phyloP scores from a whole-genome alignment of 2,888 invertebrate species.

The Lasioglossum lativentre region DNA sequence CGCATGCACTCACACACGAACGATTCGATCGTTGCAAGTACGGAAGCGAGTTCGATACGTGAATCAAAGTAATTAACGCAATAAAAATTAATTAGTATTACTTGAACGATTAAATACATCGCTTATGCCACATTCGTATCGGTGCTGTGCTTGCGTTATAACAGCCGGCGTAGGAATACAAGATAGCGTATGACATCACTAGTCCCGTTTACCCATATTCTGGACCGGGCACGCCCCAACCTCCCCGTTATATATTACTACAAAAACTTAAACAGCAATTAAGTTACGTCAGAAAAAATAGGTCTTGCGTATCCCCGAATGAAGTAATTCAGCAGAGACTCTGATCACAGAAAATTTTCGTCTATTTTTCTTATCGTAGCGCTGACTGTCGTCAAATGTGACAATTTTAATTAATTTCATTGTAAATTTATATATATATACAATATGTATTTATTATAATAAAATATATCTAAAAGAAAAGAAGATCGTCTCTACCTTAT shows the following conservation, averaged over 20 bases:
- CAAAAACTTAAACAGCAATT: slow-evolving; percentile 27
- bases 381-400: not conserved
- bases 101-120: not conserved
- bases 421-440: not conserved
- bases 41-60: not conserved
- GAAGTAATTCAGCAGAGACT: not conserved
- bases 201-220: slow-evolving; percentile 78
- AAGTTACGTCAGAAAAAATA: not conserved
- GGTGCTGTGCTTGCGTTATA: slow-evolving; percentile 49
- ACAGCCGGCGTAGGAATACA: slow-evolving; percentile 80
- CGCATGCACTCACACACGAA: no score
- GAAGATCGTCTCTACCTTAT: not conserved
- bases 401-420: not conserved
- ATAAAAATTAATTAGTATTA: not conserved
- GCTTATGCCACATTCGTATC: slow-evolving; percentile 26
- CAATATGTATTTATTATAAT: not conserved
- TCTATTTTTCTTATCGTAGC: not conserved
- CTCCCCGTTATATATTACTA: slow-evolving; percentile 48
- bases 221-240: slow-evolving; percentile 82
- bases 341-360: not conserved
- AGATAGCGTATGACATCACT: slow-evolving; percentile 81
- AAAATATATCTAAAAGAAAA: not conserved
- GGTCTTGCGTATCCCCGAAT: not conserved
- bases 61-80: not conserved
- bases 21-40: not conserved